Base-by-base conservation (phyloP, 2,113 vertebrate genomes). In the Microtus pennsylvanicus region DNA sequence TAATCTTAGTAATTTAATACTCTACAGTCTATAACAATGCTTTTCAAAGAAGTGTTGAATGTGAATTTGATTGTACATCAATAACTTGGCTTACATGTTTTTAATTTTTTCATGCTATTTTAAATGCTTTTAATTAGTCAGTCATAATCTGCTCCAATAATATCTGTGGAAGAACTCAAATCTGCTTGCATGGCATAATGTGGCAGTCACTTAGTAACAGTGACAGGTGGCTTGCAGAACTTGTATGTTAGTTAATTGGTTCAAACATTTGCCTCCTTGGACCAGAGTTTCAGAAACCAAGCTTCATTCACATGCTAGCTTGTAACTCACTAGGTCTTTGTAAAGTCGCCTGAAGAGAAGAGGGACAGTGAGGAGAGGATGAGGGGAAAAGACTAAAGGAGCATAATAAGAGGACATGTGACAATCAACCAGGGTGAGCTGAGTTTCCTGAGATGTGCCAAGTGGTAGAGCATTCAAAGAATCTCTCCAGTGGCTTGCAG, bases 71-170 rank as follows among this genome's bases (percentile, higher is more conserved):
- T 91, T 93, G 10, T 52, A 65, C 22, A 42, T 70, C 17, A 17
- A 83, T 38, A 77, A 77, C 4, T 74, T 91, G 50, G 77, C 14
- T 89, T 24, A 77, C 72, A 61, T 76, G 26, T 47, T 81, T 95
- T 94, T 77, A 13, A 58, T n/a, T 69, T 94, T 38, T 88, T 87
- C 58, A 91, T 52, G 33, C 50, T 38, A 45, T 76, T 94, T 96
- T 35, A 70, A 90, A 81, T 90, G 21, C 0, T 7, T 69, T 95
- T 89, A 61, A 52, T 93, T 87, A 58, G 52, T 93, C n/a, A 42
- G 30, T 89, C 12, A 45, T 87, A 87, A 67, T 95, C 50, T 94
- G 12, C 42, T 85, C 22, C 5, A 90, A 9, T 45, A 90, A 50
- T 50, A 91, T 8, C 69, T 45, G n/a, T 81, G 12, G 28, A 81